Base-by-base conservation (phyloP, 2,797 vertebrate species). In the Phrynocephalus vlangalii region DNA sequence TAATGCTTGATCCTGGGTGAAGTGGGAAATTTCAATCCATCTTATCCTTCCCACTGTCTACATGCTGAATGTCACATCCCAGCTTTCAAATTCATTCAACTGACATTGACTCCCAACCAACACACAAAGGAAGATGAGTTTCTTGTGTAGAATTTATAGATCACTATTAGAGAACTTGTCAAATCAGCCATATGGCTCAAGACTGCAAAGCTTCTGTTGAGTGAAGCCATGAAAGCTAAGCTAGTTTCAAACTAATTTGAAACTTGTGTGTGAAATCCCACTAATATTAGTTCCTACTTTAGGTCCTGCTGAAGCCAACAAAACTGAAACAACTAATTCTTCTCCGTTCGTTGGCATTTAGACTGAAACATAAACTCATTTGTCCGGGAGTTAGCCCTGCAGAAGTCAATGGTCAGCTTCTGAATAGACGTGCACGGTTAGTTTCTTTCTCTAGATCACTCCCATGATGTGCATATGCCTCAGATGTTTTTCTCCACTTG, bases 1-100 rank as follows among this genome's bases (percentile, higher is more conserved):
- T 63, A 30, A 73, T 38, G 2, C 15, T 30, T 0, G 1, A 8
- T 33, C 10, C 52, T 38, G 33, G 72, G 48, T 22, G 26, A 93
- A 88, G 90, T 22, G 48, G 88, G 87, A 78, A 87, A 18, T 68
- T 87, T 90, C 83, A 91, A 44, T 56, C 44, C 28, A 50, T 18
- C n/a, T 7, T 48, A 68, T 48, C 26, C 91, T 97, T 98, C 97
- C 98, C 97, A 68, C 96, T 97, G 96, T 96, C 96, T 95, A 94
- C 93, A 87, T 96, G 86, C 92, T 96, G 95, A 93, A 94, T 92
- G 90, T 93, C 93, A 22, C 66, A 3, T 28, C 30, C 28, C 30
- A 3, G 18, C 13, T 70, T 56, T 56, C 22, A 30, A n/a, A 38
- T 3, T 68, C 28, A 3, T 79, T 79, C 52, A 56, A 56, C 52